Base-by-base conservation (phyloP, 2,113 vertebrate species). In the Hypomesus transpacificus region DNA sequence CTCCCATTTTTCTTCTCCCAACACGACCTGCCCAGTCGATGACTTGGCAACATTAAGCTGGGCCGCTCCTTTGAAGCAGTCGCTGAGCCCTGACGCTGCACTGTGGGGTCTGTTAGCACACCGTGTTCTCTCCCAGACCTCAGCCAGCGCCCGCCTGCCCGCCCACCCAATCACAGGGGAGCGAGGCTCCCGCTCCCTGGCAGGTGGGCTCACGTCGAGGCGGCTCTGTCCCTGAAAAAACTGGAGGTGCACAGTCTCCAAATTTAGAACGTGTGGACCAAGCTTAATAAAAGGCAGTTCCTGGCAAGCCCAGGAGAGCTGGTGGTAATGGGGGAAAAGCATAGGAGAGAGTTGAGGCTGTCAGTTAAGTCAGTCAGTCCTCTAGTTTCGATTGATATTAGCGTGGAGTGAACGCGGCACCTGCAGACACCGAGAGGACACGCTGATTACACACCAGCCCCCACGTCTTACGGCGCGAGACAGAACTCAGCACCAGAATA, bases 1-100 rank as follows among this genome's bases (percentile, higher is more conserved):
- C 65, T 70, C 53, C 18, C 13, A 18, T 71, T 17, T 3, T 18
- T 75, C 66, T 82, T 53, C 72, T 58, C 70, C 64, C 71, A 69
- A 72, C 64, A 66, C 61, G 39, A 81, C 46, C 28, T 58, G 54
- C 53, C 56, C 65, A 22, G 64, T 28, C 57, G 51, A 80, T 60
- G 60, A 54, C 79, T 84, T 83, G 79, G 75, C 79, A 84, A 59
- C 64, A 24, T 54, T 71, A 77, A n/a, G 56, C 53, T 63, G 14
- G 28, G 69, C 75, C 75, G 73, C 65, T 75, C 66, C 77, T 74
- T 67, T 81, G 66, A 66, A 73, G 64, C 66, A 1, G 53, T 8
- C 1, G 18, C 53, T n/a, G 53, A 50, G 50, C 63, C 53, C 73
- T 73, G 76, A 83, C 66, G 9, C 4, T 59, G 77, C 80, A 66